These are phyloP conservation scores for Sula dactylatra DNA, from an alignment of 2,113 vertebrate genomes.

Conservation along the genomic window DNA sequence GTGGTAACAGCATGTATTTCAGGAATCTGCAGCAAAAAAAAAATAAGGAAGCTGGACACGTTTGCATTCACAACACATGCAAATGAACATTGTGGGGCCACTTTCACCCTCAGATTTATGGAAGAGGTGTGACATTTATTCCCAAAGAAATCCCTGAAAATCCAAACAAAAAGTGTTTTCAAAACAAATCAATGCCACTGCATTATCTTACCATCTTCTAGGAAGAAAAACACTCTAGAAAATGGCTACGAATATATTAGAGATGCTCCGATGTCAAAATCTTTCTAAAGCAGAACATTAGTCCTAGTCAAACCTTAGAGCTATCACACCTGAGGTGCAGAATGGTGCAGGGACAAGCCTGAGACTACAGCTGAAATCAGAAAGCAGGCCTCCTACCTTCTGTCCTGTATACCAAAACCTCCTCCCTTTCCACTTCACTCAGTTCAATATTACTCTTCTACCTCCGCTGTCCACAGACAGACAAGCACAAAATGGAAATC, in stretches of 20 bases:
- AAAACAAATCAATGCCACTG: background rate
- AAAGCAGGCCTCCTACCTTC: background rate
- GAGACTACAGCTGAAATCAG: background rate
- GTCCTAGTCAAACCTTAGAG: background rate
- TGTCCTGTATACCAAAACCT: background rate
- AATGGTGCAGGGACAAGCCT: background rate
- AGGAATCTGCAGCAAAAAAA: background rate
- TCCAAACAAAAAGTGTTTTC: background rate
- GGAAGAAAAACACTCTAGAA: background rate
- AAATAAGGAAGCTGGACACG: background rate
- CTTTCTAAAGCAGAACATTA: background rate
- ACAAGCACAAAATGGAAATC: background rate
- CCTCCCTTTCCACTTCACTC: background rate
- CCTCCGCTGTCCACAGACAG: background rate
- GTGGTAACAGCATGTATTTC: background rate
- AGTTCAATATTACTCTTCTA: background rate
- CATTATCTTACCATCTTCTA: background rate
- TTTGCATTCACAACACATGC: background rate
- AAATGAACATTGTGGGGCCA: background rate
- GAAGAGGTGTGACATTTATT: background rate
- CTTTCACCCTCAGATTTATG: background rate
- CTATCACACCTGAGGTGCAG: background rate
- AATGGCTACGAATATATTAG: background rate
- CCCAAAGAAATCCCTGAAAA: background rate
- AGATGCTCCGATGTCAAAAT: background rate